Base-by-base conservation (phyloP, 2,797 vertebrate genomes). In the Bryconaethiops microstoma region DNA sequence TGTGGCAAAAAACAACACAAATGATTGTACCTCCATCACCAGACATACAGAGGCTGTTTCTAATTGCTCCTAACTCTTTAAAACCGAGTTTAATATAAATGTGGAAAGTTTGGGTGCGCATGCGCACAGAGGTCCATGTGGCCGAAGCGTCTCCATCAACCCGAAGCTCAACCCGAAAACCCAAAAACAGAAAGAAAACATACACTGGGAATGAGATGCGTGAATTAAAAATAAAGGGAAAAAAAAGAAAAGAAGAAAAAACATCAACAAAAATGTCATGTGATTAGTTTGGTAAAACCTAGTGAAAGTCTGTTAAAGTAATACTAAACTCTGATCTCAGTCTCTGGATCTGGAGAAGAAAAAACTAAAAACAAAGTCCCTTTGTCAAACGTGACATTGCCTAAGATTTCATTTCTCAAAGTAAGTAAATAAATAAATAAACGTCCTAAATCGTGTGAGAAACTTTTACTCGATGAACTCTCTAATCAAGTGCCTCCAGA, bases 341-440 rank as follows among this genome's bases (percentile, higher is more conserved):
- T 81, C 85, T 88, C 86, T 79, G 10, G 60, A 90, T 85, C 89
- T 87, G 17, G 55, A 78, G 86, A 69, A 54, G 45, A 81, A 12
- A 52, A 72, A 84, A 86, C 78, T 29, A 69, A 81, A 87, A 72
- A 7, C 40, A 14, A 17, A 10, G 25, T 21, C 21, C 21, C 88
- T 86, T 90, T 89, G 92, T 88, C 90, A 92, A 92, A 91, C 55
- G 91, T 87, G 86, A 92, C 91, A 93, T 92, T 91, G 90, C 87
- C 88, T n/a, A n/a, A n/a, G n/a, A 87, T 91, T 91, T 90, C 89
- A 87, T 77, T 90, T 73, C 80, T 74, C 63, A 74, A 54, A 87
- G 16, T 29, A 19, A 50, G 70, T 86, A 88, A n/a, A n/a, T 65
- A 86, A 88, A 88, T 17, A 9, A 55, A 75, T 84, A 88, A 89